Base-by-base conservation (phyloP, 2,797 vertebrate species). In the Craterocephalus amniculus region DNA sequence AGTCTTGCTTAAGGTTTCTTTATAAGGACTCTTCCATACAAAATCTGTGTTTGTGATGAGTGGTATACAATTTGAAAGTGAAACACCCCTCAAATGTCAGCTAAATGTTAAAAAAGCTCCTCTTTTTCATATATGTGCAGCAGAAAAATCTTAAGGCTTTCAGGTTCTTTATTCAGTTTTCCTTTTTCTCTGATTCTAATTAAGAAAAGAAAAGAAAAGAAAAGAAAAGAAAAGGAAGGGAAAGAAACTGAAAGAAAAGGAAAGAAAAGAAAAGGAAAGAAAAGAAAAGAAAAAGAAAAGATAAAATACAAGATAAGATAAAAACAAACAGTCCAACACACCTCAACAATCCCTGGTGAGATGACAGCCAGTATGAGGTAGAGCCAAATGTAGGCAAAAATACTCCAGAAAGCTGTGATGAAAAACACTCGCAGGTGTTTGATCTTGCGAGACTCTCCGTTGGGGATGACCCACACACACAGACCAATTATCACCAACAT, bases 371-470 rank as follows among this genome's bases (percentile, higher is more conserved):
- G 87, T 85, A 98, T 99, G 63, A 98, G 93, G 89, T 97, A 98
- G 52, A 99, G 94, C 97, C 97, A 98, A 63, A 98, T 94, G 69
- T 98, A 99, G 79, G 97, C 97, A 6, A 97, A 99, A 88, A 99
- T 96, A 70, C 97, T 98, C 97, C 97, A 98, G 1, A 95, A 94
- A 31, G 97, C 95, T 0, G 97, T 98, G 81, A 98, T 94, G 1
- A 98, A 98, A 91, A 98, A 99, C 62, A 99, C 97, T 0, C 97
- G 78, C 64, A 97, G 89, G 90, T 98, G 97, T 61, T 97, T 97
- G 91, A 98, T 99, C 81, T 94, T 95, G 11, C 97, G 95, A 72
- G 91, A 85, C 86, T 99, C 96, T 0, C 96, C 97, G 0, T 93
- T 91, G 0, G 97, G 97, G 72, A 99, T 94, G 65, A 98, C 96